Evolutionary conservation across 2,113 vertebrate species (phyloP).

Genomic region (Grantiella picta): DNA sequence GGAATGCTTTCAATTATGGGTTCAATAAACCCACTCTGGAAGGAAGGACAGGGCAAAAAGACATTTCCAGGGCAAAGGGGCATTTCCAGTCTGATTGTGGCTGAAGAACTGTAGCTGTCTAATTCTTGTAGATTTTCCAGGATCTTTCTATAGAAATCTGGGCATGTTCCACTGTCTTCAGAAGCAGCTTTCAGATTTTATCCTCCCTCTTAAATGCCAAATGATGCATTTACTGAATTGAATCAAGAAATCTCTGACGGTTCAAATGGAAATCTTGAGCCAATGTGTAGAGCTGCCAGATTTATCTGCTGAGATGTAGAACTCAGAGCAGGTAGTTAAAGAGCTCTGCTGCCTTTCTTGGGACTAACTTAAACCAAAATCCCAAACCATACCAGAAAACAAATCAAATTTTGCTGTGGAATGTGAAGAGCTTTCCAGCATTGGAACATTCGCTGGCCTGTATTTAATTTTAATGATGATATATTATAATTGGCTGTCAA

Average conservation of each 20-base stretch:
- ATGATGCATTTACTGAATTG: not conserved
- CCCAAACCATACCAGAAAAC: not conserved
- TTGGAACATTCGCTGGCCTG: not conserved
- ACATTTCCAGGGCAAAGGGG: not conserved
- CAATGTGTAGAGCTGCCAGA: not conserved
- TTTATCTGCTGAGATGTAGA: not conserved
- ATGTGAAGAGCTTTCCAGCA: not conserved
- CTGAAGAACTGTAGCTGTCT: not conserved
- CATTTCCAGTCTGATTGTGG: not conserved
- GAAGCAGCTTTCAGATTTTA: not conserved
- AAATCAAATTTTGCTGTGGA: not conserved
- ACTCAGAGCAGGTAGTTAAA: not conserved
- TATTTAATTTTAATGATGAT: not conserved
- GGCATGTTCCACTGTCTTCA: not conserved
- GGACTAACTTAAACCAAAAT: not conserved
- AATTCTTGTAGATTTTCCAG: not conserved
- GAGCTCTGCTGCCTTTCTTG: not conserved
- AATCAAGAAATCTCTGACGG: not conserved
- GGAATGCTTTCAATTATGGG: not conserved
- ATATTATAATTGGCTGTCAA: not conserved
- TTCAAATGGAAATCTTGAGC: not conserved
- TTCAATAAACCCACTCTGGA: not conserved
- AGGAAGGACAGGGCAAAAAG: not conserved
- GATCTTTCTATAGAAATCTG: not conserved
- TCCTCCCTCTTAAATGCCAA: not conserved